Base-by-base conservation (phyloP, 2,113 vertebrate species). In the Pontoporia blainvillei region DNA sequence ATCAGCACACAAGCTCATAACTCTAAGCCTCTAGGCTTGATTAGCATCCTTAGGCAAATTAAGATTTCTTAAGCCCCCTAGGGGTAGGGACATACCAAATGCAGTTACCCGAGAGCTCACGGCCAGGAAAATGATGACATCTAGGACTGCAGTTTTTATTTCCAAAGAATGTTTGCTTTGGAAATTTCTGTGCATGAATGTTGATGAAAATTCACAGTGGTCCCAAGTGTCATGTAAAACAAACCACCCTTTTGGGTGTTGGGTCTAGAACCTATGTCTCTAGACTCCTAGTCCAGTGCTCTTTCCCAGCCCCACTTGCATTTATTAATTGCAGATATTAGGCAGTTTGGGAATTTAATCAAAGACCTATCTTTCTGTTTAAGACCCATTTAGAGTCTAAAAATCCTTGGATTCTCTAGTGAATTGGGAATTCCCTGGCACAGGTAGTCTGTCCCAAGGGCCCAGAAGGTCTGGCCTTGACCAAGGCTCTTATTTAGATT, bases 41-140 rank as follows among this genome's bases (percentile, higher is more conserved):
- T 96, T 96, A 96, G 78, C 62, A 62, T 86, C 88, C 54, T 93
- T 94, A 49, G 66, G 95, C 83, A 94, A 97, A 93, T 97, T 92
- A 96, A 94, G 49, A 92, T 89, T 96, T 69, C 72, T 95, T 72
- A 83, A 89, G 2, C 8, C 52, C 78, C 41, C 41, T 29, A 29
- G 76, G 61, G 85, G 18, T n/a, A 31, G 75, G 46, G 46, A 52
- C 15, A 49, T 18, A 46, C 29, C 49, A 90, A 87, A 92, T n/a
- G 21, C 44, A 94, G 94, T 88, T 67, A 46, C 90, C 39, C 72
- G 88, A 92, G 81, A 7, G 8, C 61, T 93, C n/a, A 62, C 25
- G 86, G 79, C 62, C 94, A 88, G 87, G 39, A 92, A 89, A 87
- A 96, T 59, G 67, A 89, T 92, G 90, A 71, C 71, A 72, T 89